Percentiles rank a stretch among this genome's conserved stretches.
phyloP scores from a whole-genome alignment of 2,797 vertebrate species.

The Coregonus suidteri region DNA sequence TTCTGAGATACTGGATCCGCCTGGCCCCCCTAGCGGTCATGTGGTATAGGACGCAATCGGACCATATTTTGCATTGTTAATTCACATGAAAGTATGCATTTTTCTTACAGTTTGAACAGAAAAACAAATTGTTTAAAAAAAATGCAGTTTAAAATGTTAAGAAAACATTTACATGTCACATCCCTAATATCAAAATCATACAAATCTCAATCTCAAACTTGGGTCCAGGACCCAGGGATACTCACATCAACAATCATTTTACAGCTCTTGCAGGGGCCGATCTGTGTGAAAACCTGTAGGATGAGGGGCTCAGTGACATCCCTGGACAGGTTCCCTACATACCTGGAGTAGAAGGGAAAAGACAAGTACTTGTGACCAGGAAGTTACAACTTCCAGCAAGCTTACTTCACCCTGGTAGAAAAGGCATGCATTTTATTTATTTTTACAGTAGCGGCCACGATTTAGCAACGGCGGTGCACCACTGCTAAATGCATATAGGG shows the following conservation, averaged over 20 bases:
- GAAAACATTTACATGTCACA: too few relatives aligned
- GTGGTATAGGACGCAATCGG: too few relatives aligned
- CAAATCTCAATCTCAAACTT: not conserved
- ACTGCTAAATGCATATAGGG: too few relatives aligned
- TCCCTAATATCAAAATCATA: not conserved
- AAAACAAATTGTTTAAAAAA: too few relatives aligned
- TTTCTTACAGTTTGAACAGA: too few relatives aligned
- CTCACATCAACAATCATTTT: constrained; percentile 99
- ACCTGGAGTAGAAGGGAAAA: constrained; percentile 74
- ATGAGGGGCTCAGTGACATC: constrained; percentile 98
- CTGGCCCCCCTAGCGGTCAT: too few relatives aligned
- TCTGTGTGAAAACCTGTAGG: constrained; percentile 97
- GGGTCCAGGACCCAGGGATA: constrained; percentile 26
- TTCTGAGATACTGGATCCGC: too few relatives aligned
- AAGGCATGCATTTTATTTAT: not conserved
- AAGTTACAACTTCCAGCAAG: constrained; percentile 73
- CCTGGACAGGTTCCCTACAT: constrained; percentile 96
- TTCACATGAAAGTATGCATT: too few relatives aligned
- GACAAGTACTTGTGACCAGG: constrained; percentile 55
- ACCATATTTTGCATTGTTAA: too few relatives aligned
- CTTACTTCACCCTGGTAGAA: constrained; percentile 1
- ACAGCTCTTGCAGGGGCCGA: constrained; percentile 98
- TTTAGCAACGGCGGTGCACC: too few relatives aligned
- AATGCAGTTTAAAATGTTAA: too few relatives aligned
- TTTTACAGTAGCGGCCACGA: too few relatives aligned